phyloP scores from a whole-genome alignment of 1,140 invertebrate species.

The Metaphire vulgaris region DNA sequence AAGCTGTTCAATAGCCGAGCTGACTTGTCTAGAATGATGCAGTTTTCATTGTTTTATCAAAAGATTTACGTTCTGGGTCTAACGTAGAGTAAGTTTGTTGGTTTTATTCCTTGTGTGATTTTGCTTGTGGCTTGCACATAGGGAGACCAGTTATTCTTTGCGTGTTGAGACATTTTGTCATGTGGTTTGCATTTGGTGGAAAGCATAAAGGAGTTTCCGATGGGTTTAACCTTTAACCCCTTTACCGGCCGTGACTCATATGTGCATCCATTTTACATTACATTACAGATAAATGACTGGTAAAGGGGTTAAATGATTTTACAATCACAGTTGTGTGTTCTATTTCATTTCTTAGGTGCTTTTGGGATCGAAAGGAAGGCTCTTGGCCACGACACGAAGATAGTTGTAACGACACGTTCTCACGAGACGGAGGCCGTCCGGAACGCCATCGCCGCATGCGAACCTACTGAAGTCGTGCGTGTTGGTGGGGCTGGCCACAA shows the following conservation, averaged over 20 bases:
- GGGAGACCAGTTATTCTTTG: no score
- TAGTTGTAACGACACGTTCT: conserved; percentile 88
- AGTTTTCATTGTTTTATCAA: background rate
- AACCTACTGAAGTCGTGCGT: conserved; percentile 73
- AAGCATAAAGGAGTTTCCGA: background rate
- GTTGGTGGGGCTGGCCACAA: conserved; percentile 96
- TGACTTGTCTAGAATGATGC: background rate
- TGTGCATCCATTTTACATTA: no score
- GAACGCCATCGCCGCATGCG: conserved; percentile 71
- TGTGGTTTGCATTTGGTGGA: no score
- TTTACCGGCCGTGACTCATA: no score
- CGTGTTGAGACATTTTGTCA: no score
- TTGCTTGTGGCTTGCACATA: background rate
- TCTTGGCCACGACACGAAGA: conserved; percentile 61
- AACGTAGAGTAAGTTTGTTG: background rate
- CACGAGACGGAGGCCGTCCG: conserved; percentile 78
- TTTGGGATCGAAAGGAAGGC: conserved; percentile 64
- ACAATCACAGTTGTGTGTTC: no score
- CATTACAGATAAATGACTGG: no score
- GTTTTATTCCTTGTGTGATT: background rate
- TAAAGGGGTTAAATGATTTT: no score
- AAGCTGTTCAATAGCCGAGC: background rate
- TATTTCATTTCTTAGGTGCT: no score
- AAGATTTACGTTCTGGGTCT: background rate
- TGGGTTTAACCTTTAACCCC: no score